Evolutionary conservation across 2,888 invertebrate species (phyloP).

Genomic region (Tetranychus truncatus): DNA sequence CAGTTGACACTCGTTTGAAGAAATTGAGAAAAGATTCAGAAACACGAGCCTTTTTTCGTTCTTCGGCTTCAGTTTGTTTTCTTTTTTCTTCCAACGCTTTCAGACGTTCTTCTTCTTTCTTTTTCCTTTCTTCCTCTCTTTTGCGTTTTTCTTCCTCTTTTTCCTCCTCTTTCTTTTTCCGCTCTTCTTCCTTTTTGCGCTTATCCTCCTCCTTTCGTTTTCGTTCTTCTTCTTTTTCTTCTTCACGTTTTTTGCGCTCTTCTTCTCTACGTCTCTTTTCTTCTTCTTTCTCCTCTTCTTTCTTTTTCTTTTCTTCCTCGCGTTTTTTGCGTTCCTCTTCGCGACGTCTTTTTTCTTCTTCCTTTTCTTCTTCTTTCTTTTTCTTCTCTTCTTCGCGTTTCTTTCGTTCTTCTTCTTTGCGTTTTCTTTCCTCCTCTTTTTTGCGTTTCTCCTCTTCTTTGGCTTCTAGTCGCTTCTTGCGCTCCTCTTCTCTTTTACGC

Average conservation of each 20-base stretch:
- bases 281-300: conserved; percentile 7
- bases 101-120: not conserved
- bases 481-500: conserved; percentile 18
- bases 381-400: conserved; percentile 8
- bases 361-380: conserved; percentile 13
- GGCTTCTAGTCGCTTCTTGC: conserved; percentile 11
- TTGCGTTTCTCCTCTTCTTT: conserved; percentile 5
- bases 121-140: not conserved
- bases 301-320: conserved; percentile 1
- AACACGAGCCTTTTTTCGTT: conserved; percentile 3
- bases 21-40: not conserved
- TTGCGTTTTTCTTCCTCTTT: conserved; percentile 9
- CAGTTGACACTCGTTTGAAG: not conserved
- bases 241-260: conserved; percentile 6
- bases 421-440: conserved; percentile 12
- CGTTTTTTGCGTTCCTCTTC: not conserved
- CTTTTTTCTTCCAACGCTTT: conserved; percentile 18
- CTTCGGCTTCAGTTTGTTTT: conserved; percentile 12
- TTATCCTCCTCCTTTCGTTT: not conserved
- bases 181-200: not conserved
- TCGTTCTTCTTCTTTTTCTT: not conserved
- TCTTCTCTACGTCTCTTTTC: not conserved
- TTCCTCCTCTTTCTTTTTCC: conserved; percentile 14
- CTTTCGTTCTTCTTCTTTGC: conserved; percentile 17
- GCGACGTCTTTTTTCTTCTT: not conserved